Evolutionary conservation across 2,113 vertebrate genomes (phyloP).

Genomic region (Acrocephalus arundinaceus): DNA sequence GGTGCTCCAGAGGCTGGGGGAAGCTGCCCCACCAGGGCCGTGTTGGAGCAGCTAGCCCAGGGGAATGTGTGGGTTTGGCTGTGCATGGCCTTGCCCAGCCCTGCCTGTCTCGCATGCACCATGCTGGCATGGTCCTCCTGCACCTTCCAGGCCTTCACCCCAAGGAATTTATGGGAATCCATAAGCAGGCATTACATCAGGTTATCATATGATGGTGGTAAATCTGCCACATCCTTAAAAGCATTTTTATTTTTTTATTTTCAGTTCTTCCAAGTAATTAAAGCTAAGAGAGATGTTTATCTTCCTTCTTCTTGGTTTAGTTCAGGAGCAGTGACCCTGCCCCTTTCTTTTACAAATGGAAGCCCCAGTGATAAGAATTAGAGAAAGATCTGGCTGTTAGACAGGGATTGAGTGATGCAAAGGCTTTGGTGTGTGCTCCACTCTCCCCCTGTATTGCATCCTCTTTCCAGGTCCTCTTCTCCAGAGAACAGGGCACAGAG

Average conservation of each 20-base stretch:
- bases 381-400: not conserved
- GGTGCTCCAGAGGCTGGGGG: not conserved
- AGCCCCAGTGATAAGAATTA: not conserved
- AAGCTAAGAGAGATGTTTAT: not conserved
- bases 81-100: constrained; percentile 4
- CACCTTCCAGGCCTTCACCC: not conserved
- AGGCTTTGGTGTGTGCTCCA: not conserved
- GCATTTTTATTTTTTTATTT: not conserved
- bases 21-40: not conserved
- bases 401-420: not conserved
- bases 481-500: not conserved
- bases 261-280: not conserved
- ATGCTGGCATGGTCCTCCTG: not conserved
- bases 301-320: not conserved
- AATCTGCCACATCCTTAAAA: not conserved
- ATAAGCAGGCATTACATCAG: not conserved
- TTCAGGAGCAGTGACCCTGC: not conserved
- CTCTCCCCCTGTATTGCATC: not conserved
- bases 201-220: not conserved
- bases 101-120: not conserved
- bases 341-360: not conserved
- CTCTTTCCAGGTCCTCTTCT: not conserved
- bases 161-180: too few species aligned
- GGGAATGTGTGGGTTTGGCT: not conserved
- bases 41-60: not conserved